Evolutionary conservation across 1,140 invertebrate genomes (phyloP).

Genomic region (Plodia interpunctella): DNA sequence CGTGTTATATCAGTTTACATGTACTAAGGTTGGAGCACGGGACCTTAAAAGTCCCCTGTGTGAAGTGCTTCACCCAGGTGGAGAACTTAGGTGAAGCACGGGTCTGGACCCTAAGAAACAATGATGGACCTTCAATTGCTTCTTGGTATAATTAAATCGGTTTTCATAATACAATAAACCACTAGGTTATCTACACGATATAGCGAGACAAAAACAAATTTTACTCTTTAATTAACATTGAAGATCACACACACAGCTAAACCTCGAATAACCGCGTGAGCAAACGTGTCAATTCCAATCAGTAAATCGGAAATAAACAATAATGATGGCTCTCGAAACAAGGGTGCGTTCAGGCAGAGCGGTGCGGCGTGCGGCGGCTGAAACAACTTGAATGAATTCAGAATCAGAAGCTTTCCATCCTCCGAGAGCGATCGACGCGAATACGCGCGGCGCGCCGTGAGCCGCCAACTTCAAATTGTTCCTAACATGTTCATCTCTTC

Average conservation of each 20-base stretch:
- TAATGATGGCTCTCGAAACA: neutral
- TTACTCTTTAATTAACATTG: neutral
- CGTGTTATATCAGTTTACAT: too few species aligned
- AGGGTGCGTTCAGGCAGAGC: constrained; percentile 1
- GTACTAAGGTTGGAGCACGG: too few species aligned
- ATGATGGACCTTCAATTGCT: too few species aligned
- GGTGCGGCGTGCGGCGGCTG: constrained; percentile 6
- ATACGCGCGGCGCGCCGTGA: constrained; percentile 22
- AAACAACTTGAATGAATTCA: too few species aligned
- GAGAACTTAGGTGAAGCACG: too few species aligned
- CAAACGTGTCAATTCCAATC: neutral
- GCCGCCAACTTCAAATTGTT: constrained; percentile 12
- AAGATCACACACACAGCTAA: neutral
- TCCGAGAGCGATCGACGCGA: constrained; percentile 29
- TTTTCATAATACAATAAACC: too few species aligned
- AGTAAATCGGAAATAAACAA: constrained; percentile 11
- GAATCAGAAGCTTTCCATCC: constrained; percentile 35
- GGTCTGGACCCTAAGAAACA: too few species aligned
- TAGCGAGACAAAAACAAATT: neutral
- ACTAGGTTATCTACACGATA: too few species aligned
- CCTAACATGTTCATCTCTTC: constrained; percentile 15
- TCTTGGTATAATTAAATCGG: too few species aligned
- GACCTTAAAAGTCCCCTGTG: too few species aligned
- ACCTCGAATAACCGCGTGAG: neutral
- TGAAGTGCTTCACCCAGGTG: too few species aligned